Percentiles rank a stretch among this genome's conserved stretches.
Evolutionary conservation across 2,797 vertebrate species (phyloP).

Genomic region (Coregonus ussuriensis): DNA sequence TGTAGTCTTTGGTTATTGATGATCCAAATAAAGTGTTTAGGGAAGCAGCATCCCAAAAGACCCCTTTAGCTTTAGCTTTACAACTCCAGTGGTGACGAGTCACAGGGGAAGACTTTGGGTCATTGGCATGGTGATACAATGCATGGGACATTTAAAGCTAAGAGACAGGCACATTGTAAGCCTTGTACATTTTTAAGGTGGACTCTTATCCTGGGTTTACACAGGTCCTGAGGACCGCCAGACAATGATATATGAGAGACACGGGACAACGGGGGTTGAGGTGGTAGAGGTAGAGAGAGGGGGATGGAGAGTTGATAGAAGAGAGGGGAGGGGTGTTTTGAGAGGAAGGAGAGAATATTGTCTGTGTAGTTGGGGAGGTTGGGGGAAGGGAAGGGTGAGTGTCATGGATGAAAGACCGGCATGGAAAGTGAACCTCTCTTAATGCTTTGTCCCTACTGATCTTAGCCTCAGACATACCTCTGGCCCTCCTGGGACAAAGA

Average conservation of each 20-base stretch:
- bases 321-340: too few relatives aligned
- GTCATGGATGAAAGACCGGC: neutral
- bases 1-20: conserved; percentile 70
- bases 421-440: neutral
- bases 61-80: conserved; percentile 76
- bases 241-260: conserved; percentile 55
- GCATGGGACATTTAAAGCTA: conserved; percentile 1
- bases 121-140: conserved; percentile 58
- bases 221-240: conserved; percentile 39
- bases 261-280: conserved; percentile 54
- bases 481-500: neutral
- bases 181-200: conserved; percentile 81
- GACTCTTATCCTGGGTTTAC: conserved; percentile 71
- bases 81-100: conserved; percentile 66
- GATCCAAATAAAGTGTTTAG: conserved; percentile 61
- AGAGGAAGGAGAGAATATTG: too few relatives aligned
- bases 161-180: conserved; percentile 72
- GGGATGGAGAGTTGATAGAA: too few relatives aligned
- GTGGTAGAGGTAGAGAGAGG: conserved; percentile 54
- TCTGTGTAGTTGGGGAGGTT: conserved; percentile 15
- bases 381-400: conserved; percentile 14
- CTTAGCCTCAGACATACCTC: neutral
- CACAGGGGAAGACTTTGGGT: conserved; percentile 64
- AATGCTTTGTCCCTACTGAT: neutral
- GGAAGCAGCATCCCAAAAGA: conserved; percentile 62